Base-by-base conservation (phyloP, 2,797 vertebrate genomes). In the Mareca penelope region DNA sequence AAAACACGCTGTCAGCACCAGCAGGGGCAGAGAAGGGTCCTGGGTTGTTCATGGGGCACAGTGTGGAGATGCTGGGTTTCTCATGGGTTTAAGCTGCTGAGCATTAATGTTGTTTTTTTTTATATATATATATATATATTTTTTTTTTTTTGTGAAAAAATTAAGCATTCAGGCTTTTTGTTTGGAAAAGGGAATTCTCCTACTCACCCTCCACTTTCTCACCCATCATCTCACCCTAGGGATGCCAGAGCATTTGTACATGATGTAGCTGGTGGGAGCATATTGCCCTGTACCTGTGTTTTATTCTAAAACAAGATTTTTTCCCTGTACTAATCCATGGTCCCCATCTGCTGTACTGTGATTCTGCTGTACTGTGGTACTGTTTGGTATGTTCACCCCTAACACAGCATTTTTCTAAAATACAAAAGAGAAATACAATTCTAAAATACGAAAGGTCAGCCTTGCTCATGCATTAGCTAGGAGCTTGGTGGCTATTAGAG, bases 321-420 rank as follows among this genome's bases (percentile, higher is more conserved):
- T 28, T 69, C 29, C 16, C 37, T 61, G 15, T 33, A 15, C 35
- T 69, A 59, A 46, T 46, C 60, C 10, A 7, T 23, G 18, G 26
- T 9, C 33, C 46, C 50, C 40, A n/a, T 6, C 33, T 0, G 0
- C 17, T 26, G 7, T 8, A 10, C 0, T 5, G 61, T 31, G 31
- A 56, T 46, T 5, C 33, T 0, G 0, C 16, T 26, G 8, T 7
- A 10, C 0, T 5, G 61, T 31, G 31, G 52, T 48, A 48, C 22
- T 23, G 46, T 23, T 22, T 48, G 15, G 10, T 40, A 69, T 79
- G 15, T 9, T 86, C n/a, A 67, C 12, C n/a, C 14, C 28, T 35
- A 67, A 63, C 68, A 16, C 15, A 81, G 9, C 5, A 3, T 46
- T 86, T 63, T 60, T 71, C 26, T 72, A 15, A 69, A 90, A 35